Evolutionary conservation across 2,888 invertebrate genomes (phyloP), one percentile per base, ranked within the genome.

Genomic region (Lithophane ornitopus): DNA sequence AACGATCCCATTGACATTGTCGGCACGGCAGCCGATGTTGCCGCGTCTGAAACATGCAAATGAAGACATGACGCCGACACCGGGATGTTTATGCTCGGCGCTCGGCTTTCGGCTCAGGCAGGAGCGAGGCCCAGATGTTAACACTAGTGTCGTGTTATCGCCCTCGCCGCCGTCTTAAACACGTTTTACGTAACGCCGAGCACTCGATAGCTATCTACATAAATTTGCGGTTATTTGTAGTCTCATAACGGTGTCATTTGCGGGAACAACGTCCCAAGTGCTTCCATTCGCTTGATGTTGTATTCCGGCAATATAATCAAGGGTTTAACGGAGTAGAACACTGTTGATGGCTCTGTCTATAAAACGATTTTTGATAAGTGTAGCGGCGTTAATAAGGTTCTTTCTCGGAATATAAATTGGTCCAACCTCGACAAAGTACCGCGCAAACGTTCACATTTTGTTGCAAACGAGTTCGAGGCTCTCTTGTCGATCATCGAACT

Each of bases 211-310:
- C 93, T 92, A 94, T 95, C 93, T 95, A 93, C 95, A 95, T 95
- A 94, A 95, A 94, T 95, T 95, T 94, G 94, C 91, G 93, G 93
- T 94, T 95, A 94, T 94, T 94, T 94, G 94, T 94, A 91, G 93
- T 93, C 92, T 92, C 92, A 94, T 94, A 94, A 93, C 92, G 91
- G 91, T 89, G 94, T 93, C 93, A 94, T 95, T 95, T 94, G 94
- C 92, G 92, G 90, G 89, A 91, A 91, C 90, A 91, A 90, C 90
- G 91, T 89, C 88, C 89, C 90, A 90, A 93, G 92, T 91, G 91
- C 89, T 90, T 88, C 91, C 89, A 91, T 93, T 92, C 91, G 88
- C 91, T 92, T 91, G 89, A 90, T 91, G 91, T 89, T 89, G 92
- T 92, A 91, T 91, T 91, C 87, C 83, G 88, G 90, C 90, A 92